phyloP scores from a whole-genome alignment of 1,140 invertebrate species.

The roundworm (Caenorhabditis elegans) region DNA sequence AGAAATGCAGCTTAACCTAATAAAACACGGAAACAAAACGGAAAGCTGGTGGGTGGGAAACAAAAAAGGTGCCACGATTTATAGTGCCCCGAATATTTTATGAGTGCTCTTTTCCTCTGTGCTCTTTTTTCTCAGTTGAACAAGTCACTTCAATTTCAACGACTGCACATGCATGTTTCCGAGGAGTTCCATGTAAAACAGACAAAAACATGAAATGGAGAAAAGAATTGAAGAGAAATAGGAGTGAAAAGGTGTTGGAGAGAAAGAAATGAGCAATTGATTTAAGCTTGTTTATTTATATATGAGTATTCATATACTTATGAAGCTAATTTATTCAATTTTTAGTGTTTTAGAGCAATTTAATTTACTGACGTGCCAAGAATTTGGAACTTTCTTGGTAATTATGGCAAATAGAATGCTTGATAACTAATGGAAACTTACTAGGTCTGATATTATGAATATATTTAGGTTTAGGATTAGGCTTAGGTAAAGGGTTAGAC shows the following conservation, averaged over 20 bases:
- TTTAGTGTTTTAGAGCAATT: too few relatives aligned
- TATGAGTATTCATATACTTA: background rate
- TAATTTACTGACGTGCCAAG: too few relatives aligned
- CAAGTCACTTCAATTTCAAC: constrained; percentile 30
- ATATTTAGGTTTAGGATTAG: too few relatives aligned
- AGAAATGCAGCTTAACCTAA: too few relatives aligned
- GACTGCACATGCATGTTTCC: background rate
- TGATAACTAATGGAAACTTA: too few relatives aligned
- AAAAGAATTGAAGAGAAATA: background rate
- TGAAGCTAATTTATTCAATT: background rate
- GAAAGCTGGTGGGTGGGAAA: too few relatives aligned
- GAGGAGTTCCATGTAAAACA: background rate
- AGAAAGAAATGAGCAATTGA: background rate
- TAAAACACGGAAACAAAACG: too few relatives aligned
- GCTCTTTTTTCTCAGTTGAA: background rate
- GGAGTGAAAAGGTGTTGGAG: background rate
- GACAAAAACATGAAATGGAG: background rate
- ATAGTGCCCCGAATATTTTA: background rate
- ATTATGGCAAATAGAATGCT: background rate
- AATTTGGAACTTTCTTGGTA: background rate
- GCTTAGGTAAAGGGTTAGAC: too few relatives aligned
- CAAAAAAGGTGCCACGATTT: constrained; percentile 23
- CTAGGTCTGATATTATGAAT: too few relatives aligned
- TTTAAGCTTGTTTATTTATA: background rate
- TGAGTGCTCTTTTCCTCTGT: constrained; percentile 17